A percentile compares a stretch with the other conserved stretches of the same genome.
phyloP scores from a whole-genome alignment of 2,888 invertebrate genomes.

The Rhorus exstirpatorius region DNA sequence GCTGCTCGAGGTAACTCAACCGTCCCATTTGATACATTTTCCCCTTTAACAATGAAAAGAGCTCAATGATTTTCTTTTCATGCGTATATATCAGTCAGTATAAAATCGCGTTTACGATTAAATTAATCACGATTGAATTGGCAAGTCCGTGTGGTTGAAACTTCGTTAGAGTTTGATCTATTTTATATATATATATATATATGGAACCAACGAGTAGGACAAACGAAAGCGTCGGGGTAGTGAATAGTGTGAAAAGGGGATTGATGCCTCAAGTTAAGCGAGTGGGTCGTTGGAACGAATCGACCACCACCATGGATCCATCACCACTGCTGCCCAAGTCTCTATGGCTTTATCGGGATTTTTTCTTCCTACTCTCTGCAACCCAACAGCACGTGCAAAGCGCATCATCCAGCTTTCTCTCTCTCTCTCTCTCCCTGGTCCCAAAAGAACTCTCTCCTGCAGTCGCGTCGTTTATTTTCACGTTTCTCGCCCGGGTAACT shows the following conservation, averaged over 20 bases:
- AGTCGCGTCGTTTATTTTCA: slow-evolving; percentile 70
- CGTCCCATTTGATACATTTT: background rate
- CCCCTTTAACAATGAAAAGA: background rate
- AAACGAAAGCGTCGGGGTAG: slow-evolving; percentile 41
- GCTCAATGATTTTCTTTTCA: background rate
- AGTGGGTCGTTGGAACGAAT: slow-evolving; percentile 54
- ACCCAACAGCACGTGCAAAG: slow-evolving; percentile 47
- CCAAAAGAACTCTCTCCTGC: slow-evolving; percentile 44
- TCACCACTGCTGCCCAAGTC: slow-evolving; percentile 26
- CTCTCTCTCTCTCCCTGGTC: slow-evolving; percentile 23
- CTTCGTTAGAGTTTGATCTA: slow-evolving; percentile 43
- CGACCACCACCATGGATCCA: slow-evolving; percentile 53
- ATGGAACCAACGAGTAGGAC: slow-evolving; percentile 35
- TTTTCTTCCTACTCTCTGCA: slow-evolving; percentile 39
- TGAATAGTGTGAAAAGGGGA: slow-evolving; percentile 25
- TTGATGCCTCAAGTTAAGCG: slow-evolving; percentile 62
- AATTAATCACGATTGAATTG: slow-evolving; percentile 32
- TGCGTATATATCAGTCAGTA: background rate
- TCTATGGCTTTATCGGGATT: slow-evolving; percentile 43
- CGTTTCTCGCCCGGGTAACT: slow-evolving; percentile 72
- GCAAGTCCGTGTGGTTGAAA: slow-evolving; percentile 25
- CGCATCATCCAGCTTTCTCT: slow-evolving; percentile 25
- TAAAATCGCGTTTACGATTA: background rate
- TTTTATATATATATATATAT: slow-evolving; percentile 21
- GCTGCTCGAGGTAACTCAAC: background rate